Evolutionary conservation across 1,140 invertebrate species (phyloP).

Genomic region (Lethocerus indicus): DNA sequence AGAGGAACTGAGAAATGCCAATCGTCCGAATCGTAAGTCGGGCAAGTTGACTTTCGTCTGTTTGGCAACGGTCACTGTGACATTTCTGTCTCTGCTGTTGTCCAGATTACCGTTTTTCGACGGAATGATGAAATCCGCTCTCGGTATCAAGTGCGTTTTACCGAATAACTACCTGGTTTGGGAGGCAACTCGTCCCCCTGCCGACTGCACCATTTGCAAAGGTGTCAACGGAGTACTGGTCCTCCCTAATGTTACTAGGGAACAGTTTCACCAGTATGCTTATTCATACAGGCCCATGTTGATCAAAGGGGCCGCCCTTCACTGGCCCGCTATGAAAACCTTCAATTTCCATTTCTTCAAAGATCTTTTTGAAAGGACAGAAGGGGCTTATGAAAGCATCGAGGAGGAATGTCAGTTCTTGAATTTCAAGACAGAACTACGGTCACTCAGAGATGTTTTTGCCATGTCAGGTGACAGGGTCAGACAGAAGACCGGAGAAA

Average conservation of each 20-base stretch:
- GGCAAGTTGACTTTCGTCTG: no score
- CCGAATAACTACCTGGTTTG: conserved; percentile 69
- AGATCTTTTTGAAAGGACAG: conserved; percentile 42
- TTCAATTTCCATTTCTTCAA: conserved; percentile 65
- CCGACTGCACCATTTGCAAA: conserved; percentile 57
- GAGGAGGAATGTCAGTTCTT: conserved; percentile 77
- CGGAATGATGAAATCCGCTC: conserved; percentile 19
- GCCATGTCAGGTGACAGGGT: conserved; percentile 49
- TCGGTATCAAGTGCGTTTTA: conserved; percentile 45
- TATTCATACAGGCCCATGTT: conserved; percentile 69
- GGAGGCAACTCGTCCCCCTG: conserved; percentile 68
- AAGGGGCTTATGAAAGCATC: conserved; percentile 44
- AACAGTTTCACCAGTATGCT: conserved; percentile 47
- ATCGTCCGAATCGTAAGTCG: no score
- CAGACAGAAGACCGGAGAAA: conserved; percentile 35
- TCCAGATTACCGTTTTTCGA: conserved; percentile 16
- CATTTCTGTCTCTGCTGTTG: conserved; percentile 6
- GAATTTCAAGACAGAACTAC: conserved; percentile 73
- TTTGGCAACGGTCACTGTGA: background rate
- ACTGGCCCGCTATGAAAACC: conserved; percentile 57
- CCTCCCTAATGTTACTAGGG: conserved; percentile 41
- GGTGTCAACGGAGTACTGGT: conserved; percentile 38
- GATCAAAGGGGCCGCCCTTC: conserved; percentile 50
- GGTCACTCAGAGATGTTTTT: conserved; percentile 59
- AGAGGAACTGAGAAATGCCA: no score